Evolutionary conservation across 2,113 vertebrate species (phyloP).

Genomic region (Oreotrochilus melanogaster): DNA sequence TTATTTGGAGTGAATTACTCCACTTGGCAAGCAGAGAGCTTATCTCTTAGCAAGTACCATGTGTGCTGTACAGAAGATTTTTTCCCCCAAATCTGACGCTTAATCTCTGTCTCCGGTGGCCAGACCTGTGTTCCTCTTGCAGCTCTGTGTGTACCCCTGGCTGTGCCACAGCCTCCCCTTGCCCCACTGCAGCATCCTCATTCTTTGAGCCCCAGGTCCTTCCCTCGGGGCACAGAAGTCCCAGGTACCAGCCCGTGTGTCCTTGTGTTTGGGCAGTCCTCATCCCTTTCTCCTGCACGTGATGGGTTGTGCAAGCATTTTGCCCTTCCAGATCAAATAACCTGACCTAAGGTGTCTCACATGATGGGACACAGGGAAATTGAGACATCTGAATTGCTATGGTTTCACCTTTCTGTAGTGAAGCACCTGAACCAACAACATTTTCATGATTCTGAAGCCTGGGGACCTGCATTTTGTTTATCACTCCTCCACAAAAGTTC

Average conservation of each 20-base stretch:
- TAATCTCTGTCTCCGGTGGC: neutral
- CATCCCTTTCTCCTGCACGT: neutral
- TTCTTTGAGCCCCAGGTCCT: neutral
- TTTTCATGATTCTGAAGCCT: neutral
- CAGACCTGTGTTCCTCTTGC: neutral
- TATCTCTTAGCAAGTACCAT: neutral
- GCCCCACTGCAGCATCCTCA: neutral
- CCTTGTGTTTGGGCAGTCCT: neutral
- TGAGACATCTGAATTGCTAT: slow-evolving; percentile 23
- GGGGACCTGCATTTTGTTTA: neutral
- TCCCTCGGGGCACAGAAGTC: neutral
- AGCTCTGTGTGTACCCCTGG: accelerated
- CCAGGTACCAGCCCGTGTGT: accelerated
- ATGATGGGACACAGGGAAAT: slow-evolving; percentile 29
- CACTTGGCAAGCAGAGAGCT: neutral
- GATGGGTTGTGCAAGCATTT: neutral
- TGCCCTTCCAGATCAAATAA: slow-evolving; percentile 54
- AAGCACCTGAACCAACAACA: slow-evolving; percentile 1
- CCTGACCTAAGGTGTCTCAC: slow-evolving; percentile 51
- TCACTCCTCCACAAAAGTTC: neutral
- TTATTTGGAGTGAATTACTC: neutral
- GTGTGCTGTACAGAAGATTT: accelerated
- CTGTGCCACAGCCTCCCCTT: neutral
- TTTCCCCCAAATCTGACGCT: accelerated
- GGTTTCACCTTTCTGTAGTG: slow-evolving; percentile 56